Percentiles rank a stretch among this genome's conserved stretches.
Conservation (phyloP, 1,140 invertebrate species). For the Pseudomyrmex flavicornis region DNA sequence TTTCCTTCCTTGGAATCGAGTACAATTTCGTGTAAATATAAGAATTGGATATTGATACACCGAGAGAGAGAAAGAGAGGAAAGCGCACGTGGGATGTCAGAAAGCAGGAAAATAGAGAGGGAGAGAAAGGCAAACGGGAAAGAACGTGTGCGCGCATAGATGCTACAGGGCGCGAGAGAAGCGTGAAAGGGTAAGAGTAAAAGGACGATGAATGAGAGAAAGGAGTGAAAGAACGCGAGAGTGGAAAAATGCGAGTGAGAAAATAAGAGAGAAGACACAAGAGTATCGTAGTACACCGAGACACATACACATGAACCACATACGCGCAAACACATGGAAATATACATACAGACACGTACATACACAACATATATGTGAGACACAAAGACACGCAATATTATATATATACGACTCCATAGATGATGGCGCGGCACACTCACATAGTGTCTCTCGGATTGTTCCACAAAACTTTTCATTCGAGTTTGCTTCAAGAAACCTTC, state of each 20-base stretch:
- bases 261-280: conserved; percentile 75
- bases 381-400: conserved; percentile 83
- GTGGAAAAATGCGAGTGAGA: conserved; percentile 59
- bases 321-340: conserved; percentile 61
- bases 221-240: conserved; percentile 52
- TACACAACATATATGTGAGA: conserved; percentile 63
- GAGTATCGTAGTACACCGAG: conserved; percentile 81
- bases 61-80: conserved; percentile 29
- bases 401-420: conserved; percentile 86
- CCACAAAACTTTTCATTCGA: conserved; percentile 86
- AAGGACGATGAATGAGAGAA: conserved; percentile 53
- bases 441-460: conserved; percentile 86
- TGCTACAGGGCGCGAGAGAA: conserved; percentile 35
- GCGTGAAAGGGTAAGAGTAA: conserved; percentile 19
- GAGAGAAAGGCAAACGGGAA: conserved; percentile 55
- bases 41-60: not conserved
- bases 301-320: conserved; percentile 57
- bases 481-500: conserved; percentile 86
- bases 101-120: conserved; percentile 27
- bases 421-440: conserved; percentile 86
- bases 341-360: conserved; percentile 63
- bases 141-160: conserved; percentile 41
- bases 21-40: conserved; percentile 26
- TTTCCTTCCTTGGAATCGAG: conserved; percentile 26
- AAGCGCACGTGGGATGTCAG: conserved; percentile 40